Percentiles rank a stretch among this genome's conserved stretches.
Conservation (phyloP, 1,140 invertebrate species). For the Bradysia coprophila region DNA sequence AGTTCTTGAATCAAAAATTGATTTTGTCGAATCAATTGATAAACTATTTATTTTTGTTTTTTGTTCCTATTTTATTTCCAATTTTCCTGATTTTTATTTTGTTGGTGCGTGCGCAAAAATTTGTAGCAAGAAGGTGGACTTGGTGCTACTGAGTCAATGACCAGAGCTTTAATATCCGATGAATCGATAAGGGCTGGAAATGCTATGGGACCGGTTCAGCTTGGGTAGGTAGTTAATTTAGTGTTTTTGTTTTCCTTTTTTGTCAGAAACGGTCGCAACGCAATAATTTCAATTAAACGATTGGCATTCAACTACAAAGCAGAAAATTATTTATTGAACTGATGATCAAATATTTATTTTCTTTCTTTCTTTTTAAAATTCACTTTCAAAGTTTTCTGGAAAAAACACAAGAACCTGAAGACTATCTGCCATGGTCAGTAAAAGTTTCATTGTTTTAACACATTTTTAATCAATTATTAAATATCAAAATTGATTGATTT, state of each 20-base stretch:
- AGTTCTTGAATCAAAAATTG: neutral
- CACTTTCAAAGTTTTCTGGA: conserved; percentile 41
- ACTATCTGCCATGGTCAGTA: conserved; percentile 56
- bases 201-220: conserved; percentile 66
- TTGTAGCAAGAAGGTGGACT: conserved; percentile 71
- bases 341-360: no score
- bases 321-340: no score
- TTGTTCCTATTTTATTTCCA: neutral
- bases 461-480: no score
- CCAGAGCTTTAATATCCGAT: conserved; percentile 74
- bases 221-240: conserved; percentile 58
- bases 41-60: neutral
- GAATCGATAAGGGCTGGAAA: conserved; percentile 67
- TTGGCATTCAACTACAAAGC: no score
- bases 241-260: neutral
- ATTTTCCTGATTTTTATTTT: no score
- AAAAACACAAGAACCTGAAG: conserved; percentile 44
- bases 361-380: neutral
- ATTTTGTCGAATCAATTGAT: neutral
- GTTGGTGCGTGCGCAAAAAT: no score
- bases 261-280: no score
- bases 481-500: no score
- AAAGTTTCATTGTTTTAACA: conserved; percentile 9
- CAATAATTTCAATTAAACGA: no score
- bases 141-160: conserved; percentile 78